Evolutionary conservation across 2,113 vertebrate species (phyloP).

Genomic region (Nasalis larvatus): DNA sequence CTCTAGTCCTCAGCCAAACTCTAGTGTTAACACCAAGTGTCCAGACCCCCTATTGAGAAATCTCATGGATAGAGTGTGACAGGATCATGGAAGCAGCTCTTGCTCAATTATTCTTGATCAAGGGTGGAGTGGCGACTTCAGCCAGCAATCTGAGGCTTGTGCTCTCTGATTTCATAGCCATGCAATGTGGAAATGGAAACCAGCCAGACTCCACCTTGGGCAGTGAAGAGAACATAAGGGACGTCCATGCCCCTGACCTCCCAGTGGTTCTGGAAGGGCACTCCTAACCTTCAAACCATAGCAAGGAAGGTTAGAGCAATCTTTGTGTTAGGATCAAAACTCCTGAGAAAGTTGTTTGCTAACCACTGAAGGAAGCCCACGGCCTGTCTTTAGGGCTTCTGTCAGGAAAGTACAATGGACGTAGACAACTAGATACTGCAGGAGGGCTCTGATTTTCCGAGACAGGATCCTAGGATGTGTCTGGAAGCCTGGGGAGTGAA

Average conservation of each 20-base stretch:
- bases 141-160: neutral
- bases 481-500: neutral
- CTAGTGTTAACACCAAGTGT: too few species aligned
- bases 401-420: neutral
- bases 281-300: neutral
- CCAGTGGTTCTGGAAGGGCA: neutral
- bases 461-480: neutral
- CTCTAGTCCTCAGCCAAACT: neutral
- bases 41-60: neutral
- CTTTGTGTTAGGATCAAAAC: neutral
- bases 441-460: neutral
- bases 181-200: neutral
- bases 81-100: neutral
- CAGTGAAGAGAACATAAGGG: neutral
- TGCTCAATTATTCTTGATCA: neutral
- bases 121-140: neutral
- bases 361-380: neutral
- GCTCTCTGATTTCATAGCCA: neutral
- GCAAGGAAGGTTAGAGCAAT: neutral
- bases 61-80: neutral
- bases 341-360: neutral
- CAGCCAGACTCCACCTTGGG: too few species aligned
- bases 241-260: neutral
- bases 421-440: neutral
- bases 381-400: neutral